Percentiles rank a stretch among this genome's conserved stretches.
phyloP scores from a whole-genome alignment of 1,140 invertebrate species.

The Cephus cinctus region DNA sequence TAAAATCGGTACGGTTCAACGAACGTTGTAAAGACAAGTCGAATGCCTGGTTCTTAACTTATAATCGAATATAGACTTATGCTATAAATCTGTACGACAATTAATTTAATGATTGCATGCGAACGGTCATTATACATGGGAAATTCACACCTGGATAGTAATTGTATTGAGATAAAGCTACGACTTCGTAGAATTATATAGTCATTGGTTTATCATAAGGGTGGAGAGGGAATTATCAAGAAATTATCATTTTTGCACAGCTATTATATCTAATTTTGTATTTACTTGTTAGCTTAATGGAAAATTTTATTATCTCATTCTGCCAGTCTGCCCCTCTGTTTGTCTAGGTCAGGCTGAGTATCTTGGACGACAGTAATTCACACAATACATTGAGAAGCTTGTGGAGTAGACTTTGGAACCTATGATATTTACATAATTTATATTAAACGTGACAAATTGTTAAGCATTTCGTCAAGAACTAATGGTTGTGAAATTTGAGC shows the following conservation, averaged over 20 bases:
- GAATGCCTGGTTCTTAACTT: no score
- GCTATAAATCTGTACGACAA: neutral
- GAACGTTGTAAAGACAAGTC: neutral
- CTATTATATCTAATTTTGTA: no score
- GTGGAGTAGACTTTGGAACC: slow-evolving; percentile 16
- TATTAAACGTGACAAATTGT: slow-evolving; percentile 20
- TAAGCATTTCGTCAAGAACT: slow-evolving; percentile 6
- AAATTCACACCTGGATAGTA: slow-evolving; percentile 19
- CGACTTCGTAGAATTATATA: neutral
- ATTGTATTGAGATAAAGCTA: slow-evolving; percentile 13
- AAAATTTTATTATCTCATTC: no score
- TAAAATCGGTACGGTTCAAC: neutral
- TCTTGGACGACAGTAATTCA: no score
- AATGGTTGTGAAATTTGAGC: slow-evolving; percentile 26
- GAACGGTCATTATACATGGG: slow-evolving; percentile 14
- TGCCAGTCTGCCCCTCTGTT: no score
- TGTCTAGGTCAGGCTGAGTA: no score
- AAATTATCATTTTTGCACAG: no score
- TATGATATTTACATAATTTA: slow-evolving; percentile 18
- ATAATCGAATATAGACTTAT: neutral
- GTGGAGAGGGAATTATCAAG: no score
- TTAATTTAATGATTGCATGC: neutral
- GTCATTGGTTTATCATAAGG: no score
- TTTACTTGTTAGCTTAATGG: no score
- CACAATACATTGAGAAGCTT: no score